Conservation (phyloP, 2,113 vertebrate genomes). For the Labeo catla region DNA sequence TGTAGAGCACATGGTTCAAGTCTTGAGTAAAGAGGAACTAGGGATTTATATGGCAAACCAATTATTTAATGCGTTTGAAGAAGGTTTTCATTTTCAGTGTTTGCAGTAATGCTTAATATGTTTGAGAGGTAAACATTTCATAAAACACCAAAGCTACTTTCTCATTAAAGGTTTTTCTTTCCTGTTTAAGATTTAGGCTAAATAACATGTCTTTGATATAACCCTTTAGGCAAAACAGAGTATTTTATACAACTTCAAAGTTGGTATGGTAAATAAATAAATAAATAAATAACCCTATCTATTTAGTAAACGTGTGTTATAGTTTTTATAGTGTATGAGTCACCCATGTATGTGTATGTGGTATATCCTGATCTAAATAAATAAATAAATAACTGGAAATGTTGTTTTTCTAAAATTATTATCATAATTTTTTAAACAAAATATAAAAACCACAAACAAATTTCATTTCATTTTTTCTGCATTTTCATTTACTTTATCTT, state of each 20-base stretch:
- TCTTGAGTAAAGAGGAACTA: background rate
- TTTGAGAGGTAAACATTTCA: background rate
- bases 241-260: background rate
- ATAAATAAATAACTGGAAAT: no score
- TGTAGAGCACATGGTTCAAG: background rate
- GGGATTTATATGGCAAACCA: background rate
- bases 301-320: background rate
- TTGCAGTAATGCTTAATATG: background rate
- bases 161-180: background rate
- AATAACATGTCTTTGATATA: background rate
- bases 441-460: no score
- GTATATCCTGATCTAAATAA: no score
- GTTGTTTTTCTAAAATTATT: no score
- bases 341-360: no score
- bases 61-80: background rate
- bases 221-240: background rate
- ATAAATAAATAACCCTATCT: background rate
- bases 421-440: no score
- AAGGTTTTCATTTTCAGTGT: background rate
- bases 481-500: no score
- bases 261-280: background rate
- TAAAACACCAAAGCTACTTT: background rate
- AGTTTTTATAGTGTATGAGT: no score
- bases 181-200: background rate
- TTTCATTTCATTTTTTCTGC: no score